Evolutionary conservation across 2,888 invertebrate species (phyloP).

Genomic region (Andrena flavipes): DNA sequence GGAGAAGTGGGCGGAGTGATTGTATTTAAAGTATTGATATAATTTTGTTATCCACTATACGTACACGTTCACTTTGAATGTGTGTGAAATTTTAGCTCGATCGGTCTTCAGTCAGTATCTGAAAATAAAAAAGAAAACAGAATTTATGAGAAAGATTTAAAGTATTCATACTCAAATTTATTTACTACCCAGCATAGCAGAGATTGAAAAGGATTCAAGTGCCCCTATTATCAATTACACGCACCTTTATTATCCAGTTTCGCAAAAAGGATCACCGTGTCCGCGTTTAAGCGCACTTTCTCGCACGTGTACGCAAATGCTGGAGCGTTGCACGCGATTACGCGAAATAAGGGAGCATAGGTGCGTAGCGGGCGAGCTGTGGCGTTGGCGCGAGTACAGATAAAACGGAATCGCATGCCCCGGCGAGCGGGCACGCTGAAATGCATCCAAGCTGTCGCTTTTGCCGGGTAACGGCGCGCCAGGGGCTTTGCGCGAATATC

Average conservation of each 20-base stretch:
- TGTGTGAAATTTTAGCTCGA: too few relatives aligned
- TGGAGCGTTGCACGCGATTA: conserved; percentile 33
- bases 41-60: too few relatives aligned
- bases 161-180: too few relatives aligned
- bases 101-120: too few relatives aligned
- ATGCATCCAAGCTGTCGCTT: conserved; percentile 26
- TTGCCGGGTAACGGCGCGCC: conserved; percentile 30
- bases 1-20: too few relatives aligned
- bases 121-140: too few relatives aligned
- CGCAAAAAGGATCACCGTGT: conserved; percentile 22
- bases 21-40: too few relatives aligned
- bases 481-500: conserved; percentile 25
- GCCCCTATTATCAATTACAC: background rate
- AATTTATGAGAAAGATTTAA: too few relatives aligned
- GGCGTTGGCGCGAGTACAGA: conserved; percentile 21
- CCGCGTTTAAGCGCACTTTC: conserved; percentile 21
- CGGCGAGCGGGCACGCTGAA: conserved; percentile 29
- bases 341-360: conserved; percentile 29
- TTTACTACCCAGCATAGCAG: too few relatives aligned
- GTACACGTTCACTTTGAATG: too few relatives aligned
- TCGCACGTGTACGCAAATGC: conserved; percentile 40
- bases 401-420: conserved; percentile 55
- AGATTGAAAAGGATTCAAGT: background rate
- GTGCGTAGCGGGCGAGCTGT: conserved; percentile 20
- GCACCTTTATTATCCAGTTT: conserved; percentile 17